Evolutionary conservation across 2,888 invertebrate species (phyloP), one percentile per base, ranked within the genome.

Genomic region (Troides helena): DNA sequence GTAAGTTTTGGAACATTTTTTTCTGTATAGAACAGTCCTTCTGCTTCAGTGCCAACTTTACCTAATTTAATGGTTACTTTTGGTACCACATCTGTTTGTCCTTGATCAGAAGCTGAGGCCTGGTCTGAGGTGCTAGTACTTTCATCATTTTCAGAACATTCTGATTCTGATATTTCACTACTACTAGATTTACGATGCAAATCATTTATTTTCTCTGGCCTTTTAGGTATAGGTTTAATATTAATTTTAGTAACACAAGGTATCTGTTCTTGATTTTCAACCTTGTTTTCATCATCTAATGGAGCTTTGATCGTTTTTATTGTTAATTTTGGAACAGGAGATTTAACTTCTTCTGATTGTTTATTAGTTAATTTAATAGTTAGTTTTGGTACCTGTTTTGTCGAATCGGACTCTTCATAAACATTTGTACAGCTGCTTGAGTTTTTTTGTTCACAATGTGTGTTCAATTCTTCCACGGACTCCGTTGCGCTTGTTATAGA

Each of bases 121-220:
- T 88, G 90, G 74, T 88, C 92, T 69, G 89, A 89, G 68, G 89
- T 88, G 75, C 90, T 93, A 74, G 87, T 88, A 77, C 79, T 93
- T 83, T 86, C 92, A 85, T 92, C 94, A 92, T 91, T 93, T 82
- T 93, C 93, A 70, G 93, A 93, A 78, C 88, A 93, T 80, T 92
- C 93, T 10, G 90, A 93, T 84, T 92, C 93, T 63, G 93, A 92
- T 80, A 91, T 89, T 84, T 92, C 93, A 87, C 92, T 93, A 76
- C 90, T 93, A 75, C 91, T 90, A 36, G 91, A 92, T 77, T 92
- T 93, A 76, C 92, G 86, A 75, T 92, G 90, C 67, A 85, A 77
- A 72, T 90, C 91, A 84, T 90, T 88, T 50, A 91, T 85, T 77
- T 89, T 90, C 74, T 92, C 91, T 71, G 90, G 89, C 72, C 88